Conservation (phyloP, 2,888 invertebrate species). For the Apamea monoglypha region DNA sequence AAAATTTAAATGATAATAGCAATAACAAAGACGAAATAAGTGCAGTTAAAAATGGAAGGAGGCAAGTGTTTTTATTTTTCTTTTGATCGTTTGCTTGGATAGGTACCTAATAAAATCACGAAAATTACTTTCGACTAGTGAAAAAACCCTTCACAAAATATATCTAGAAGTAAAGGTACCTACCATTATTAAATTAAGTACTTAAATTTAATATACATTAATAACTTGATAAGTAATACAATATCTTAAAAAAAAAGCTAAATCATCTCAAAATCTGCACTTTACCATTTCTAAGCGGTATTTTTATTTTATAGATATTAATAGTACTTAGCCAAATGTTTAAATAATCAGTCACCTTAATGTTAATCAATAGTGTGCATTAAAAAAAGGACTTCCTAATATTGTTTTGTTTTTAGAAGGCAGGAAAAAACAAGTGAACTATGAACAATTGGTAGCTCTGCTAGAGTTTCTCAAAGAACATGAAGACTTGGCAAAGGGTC, state of each 20-base stretch:
- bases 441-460: conserved; percentile 75
- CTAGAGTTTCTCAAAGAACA: conserved; percentile 79
- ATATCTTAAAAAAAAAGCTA: not conserved
- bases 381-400: not conserved
- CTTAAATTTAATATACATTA: not conserved
- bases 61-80: conserved; percentile 58
- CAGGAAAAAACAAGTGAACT: conserved; percentile 74
- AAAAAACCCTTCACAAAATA: conserved; percentile 11
- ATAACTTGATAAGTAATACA: not conserved
- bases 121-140: not conserved
- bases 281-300: not conserved
- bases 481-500: conserved; percentile 76
- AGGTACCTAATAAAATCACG: conserved; percentile 28
- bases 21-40: not conserved
- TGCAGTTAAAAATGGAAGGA: conserved; percentile 56
- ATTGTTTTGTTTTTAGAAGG: conserved; percentile 62
- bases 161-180: not conserved
- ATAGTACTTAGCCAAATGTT: not conserved
- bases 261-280: not conserved
- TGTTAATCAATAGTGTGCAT: not conserved
- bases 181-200: not conserved
- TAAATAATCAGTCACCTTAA: too few species aligned
- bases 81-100: conserved; percentile 63
- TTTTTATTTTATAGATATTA: not conserved
- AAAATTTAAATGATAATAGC: not conserved